These are phyloP conservation scores for Tetheella fluctuosa DNA, from an alignment of 2,888 invertebrate genomes.

Conservation along the genomic window DNA sequence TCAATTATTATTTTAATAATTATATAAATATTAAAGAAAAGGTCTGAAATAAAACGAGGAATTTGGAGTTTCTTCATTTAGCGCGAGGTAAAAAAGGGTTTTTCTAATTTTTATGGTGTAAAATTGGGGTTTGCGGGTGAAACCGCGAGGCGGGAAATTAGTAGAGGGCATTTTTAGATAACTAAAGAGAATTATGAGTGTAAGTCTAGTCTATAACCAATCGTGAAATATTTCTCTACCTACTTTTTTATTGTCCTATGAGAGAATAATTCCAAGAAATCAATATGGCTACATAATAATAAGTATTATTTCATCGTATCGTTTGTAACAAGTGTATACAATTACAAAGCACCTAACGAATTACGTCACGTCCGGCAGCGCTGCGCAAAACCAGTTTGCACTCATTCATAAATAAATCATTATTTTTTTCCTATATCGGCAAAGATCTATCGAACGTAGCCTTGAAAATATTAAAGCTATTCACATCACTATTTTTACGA, in stretches of 20 bases:
- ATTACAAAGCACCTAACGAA: slow-evolving; percentile 24
- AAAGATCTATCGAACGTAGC: slow-evolving; percentile 30
- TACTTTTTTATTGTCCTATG: neutral
- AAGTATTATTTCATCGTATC: neutral
- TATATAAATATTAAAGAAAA: too few relatives aligned
- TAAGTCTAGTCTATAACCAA: too few relatives aligned
- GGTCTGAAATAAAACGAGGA: too few relatives aligned
- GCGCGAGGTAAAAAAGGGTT: too few relatives aligned
- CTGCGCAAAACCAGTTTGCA: slow-evolving; percentile 40
- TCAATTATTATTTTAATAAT: too few relatives aligned
- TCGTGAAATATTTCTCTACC: too few relatives aligned
- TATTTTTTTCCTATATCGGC: slow-evolving; percentile 39
- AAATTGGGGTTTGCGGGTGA: too few relatives aligned
- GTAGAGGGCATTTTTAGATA: too few relatives aligned
- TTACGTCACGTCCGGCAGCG: slow-evolving; percentile 31
- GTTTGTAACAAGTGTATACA: slow-evolving; percentile 23
- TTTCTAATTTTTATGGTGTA: too few relatives aligned
- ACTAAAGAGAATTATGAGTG: too few relatives aligned
- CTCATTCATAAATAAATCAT: slow-evolving; percentile 47
- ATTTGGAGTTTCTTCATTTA: too few relatives aligned
- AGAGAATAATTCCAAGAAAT: neutral
- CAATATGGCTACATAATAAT: neutral
- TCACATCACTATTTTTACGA: slow-evolving; percentile 16
- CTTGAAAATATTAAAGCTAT: slow-evolving; percentile 31
- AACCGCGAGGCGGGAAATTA: too few relatives aligned